Conservation (phyloP, 1,140 invertebrate species). For the Drosophila oshimai region DNA sequence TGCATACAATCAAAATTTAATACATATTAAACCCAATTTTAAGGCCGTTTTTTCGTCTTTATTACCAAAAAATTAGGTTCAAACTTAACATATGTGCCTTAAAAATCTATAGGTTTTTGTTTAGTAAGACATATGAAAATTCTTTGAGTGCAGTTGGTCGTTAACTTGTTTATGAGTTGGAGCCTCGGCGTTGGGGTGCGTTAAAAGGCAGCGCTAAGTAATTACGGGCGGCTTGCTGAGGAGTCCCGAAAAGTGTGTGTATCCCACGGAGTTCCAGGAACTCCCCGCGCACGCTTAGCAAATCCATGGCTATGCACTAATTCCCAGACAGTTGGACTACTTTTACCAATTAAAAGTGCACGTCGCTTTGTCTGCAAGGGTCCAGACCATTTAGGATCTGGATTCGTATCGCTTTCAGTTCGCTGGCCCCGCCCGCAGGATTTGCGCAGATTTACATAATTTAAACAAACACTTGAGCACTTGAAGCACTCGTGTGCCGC, state of each 20-base stretch:
- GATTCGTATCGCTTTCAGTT: slow-evolving; percentile 36
- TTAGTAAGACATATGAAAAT: too few relatives aligned
- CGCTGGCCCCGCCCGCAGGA: slow-evolving; percentile 55
- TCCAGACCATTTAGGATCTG: slow-evolving; percentile 17
- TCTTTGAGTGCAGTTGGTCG: slow-evolving; percentile 14
- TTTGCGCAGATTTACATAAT: slow-evolving; percentile 75
- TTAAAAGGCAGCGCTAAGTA: slow-evolving; percentile 54
- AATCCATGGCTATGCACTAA: slow-evolving; percentile 43
- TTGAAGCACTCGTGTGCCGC: slow-evolving; percentile 58
- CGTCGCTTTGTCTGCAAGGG: slow-evolving; percentile 56
- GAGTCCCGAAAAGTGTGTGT: slow-evolving; percentile 19
- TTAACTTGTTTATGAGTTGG: slow-evolving; percentile 57
- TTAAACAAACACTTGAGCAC: slow-evolving; percentile 65
- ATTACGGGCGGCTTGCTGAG: slow-evolving; percentile 37
- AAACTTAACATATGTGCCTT: too few relatives aligned
- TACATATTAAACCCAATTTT: too few relatives aligned
- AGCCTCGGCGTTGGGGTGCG: slow-evolving; percentile 6
- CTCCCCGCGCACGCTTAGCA: slow-evolving; percentile 3
- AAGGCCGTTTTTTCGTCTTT: too few relatives aligned
- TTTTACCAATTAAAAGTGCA: slow-evolving; percentile 58
- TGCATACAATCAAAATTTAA: too few relatives aligned
- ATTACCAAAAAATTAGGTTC: too few relatives aligned
- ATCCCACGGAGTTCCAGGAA: slow-evolving; percentile 36
- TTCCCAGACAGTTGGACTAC: slow-evolving; percentile 63
- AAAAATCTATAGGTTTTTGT: too few relatives aligned